A percentile compares a stretch with the other conserved stretches of the same genome.
phyloP scores from a whole-genome alignment of 1,140 invertebrate species.

The Spodoptera litura region DNA sequence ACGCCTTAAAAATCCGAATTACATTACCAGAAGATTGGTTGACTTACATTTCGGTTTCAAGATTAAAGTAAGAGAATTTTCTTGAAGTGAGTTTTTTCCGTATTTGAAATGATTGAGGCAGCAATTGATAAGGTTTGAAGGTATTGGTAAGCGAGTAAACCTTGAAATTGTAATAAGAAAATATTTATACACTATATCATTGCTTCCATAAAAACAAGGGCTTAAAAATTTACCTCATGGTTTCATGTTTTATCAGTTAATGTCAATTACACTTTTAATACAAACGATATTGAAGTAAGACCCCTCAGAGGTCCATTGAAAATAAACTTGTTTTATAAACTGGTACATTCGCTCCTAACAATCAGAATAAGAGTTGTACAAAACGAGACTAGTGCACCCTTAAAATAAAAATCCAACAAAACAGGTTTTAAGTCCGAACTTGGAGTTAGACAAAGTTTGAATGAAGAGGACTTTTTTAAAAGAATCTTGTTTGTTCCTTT shows the following conservation, averaged over 20 bases:
- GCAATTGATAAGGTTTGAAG: too few species aligned
- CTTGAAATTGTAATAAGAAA: too few species aligned
- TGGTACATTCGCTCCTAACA: slow-evolving; percentile 1
- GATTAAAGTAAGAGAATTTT: background rate
- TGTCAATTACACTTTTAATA: background rate
- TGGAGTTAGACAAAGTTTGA: slow-evolving; percentile 32
- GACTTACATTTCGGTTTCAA: slow-evolving; percentile 3
- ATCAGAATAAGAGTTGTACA: slow-evolving; percentile 23
- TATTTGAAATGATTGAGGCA: too few species aligned
- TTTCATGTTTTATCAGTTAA: too few species aligned
- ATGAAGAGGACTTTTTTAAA: slow-evolving; percentile 43
- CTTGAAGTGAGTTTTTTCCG: too few species aligned
- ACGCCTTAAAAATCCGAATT: slow-evolving; percentile 28
- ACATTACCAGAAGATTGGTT: slow-evolving; percentile 3
- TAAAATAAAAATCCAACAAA: slow-evolving; percentile 30
- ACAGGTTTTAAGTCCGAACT: slow-evolving; percentile 37
- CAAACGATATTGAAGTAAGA: background rate
- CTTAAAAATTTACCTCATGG: too few species aligned
- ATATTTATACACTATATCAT: too few species aligned
- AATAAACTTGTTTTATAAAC: slow-evolving; percentile 17
- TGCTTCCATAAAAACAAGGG: too few species aligned
- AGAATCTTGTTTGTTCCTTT: slow-evolving; percentile 43
- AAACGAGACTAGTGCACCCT: slow-evolving; percentile 22
- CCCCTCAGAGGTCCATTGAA: background rate
- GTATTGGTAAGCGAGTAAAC: too few species aligned